A percentile compares a stretch with the other conserved stretches of the same genome.
These are phyloP conservation scores for Macroteleia sp. DNA, from an alignment of 2,888 invertebrate genomes.

Conservation along the genomic window DNA sequence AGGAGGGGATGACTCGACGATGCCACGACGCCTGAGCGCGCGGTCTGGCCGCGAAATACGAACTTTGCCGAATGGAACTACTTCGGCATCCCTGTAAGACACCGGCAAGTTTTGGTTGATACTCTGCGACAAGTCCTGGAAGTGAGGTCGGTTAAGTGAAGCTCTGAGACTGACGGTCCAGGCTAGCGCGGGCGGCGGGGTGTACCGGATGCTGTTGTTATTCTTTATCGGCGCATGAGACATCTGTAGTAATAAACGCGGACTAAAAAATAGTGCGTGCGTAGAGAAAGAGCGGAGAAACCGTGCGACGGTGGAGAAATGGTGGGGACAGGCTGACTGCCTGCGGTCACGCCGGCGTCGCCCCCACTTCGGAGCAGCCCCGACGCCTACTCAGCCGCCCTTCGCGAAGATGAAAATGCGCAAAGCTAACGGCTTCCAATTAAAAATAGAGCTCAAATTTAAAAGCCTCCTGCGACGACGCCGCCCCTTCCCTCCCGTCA, in stretches of 20 bases:
- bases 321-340: slow-evolving; percentile 57
- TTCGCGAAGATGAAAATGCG: slow-evolving; percentile 85
- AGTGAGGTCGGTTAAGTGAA: no score
- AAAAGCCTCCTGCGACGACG: slow-evolving; percentile 65
- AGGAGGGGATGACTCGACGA: no score
- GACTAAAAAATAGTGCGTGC: slow-evolving; percentile 88
- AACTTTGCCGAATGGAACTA: no score
- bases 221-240: slow-evolving; percentile 86
- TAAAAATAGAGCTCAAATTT: slow-evolving; percentile 85
- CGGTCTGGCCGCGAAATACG: no score
- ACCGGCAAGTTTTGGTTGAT: no score
- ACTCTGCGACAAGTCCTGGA: no score
- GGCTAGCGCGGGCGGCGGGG: slow-evolving; percentile 39
- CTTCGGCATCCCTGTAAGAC: no score
- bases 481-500: slow-evolving; percentile 15
- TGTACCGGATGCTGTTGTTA: slow-evolving; percentile 53
- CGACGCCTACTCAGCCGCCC: slow-evolving; percentile 61
- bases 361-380: slow-evolving; percentile 41
- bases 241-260: slow-evolving; percentile 88
- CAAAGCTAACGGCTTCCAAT: slow-evolving; percentile 86
- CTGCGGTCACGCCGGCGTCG: slow-evolving; percentile 67
- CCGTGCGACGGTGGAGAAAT: slow-evolving; percentile 40
- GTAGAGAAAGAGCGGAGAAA: slow-evolving; percentile 61
- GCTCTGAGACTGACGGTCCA: slow-evolving; percentile 39
- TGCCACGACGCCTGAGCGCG: no score